Evolutionary conservation across 1,140 invertebrate species (phyloP).

Genomic region (Littorina saxatilis): DNA sequence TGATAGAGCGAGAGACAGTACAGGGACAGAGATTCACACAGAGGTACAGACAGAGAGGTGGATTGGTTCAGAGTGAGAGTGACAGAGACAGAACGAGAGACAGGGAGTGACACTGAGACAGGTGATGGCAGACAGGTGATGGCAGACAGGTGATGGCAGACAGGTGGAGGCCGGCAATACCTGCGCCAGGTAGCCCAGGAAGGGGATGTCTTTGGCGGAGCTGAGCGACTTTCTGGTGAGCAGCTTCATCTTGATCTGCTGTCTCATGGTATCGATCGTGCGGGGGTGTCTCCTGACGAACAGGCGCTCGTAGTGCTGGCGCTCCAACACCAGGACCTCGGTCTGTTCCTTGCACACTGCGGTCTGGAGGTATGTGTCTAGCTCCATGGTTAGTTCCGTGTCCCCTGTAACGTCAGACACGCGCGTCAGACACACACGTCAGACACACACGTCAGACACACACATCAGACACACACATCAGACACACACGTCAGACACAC

Average conservation of each 20-base stretch:
- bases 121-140: too few species aligned
- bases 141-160: background rate
- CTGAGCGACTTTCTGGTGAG: constrained; percentile 51
- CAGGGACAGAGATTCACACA: too few species aligned
- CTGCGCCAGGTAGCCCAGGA: constrained; percentile 49
- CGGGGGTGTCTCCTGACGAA: constrained; percentile 68
- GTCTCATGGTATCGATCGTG: constrained; percentile 69
- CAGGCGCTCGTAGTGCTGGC: constrained; percentile 73
- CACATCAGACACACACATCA: too few species aligned
- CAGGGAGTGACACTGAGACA: too few species aligned
- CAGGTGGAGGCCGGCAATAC: too few species aligned
- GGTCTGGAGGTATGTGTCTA: constrained; percentile 71
- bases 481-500: too few species aligned
- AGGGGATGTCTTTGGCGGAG: constrained; percentile 58
- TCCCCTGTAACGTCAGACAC: constrained; percentile 59
- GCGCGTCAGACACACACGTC: too few species aligned
- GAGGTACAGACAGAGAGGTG: too few species aligned
- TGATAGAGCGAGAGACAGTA: too few species aligned
- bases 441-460: too few species aligned
- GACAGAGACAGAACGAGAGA: too few species aligned
- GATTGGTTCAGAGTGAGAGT: too few species aligned
- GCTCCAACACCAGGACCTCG: constrained; percentile 72
- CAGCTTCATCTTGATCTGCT: constrained; percentile 60
- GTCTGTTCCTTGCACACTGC: constrained; percentile 72
- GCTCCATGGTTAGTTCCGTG: constrained; percentile 69